These are phyloP conservation scores for rat (Rattus norvegicus) DNA, from an alignment of 2,113 vertebrate species.

Conservation along the genomic window GRCr8 NC_086033.1:36627501-36628000, in stretches of 20 bases:
- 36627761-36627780: no score
- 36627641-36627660: neutral
- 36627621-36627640: neutral
- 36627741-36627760: neutral
- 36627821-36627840: neutral
- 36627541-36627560: neutral
- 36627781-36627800: neutral
- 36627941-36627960: neutral
- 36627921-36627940: neutral
- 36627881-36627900: neutral
- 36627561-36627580: neutral
- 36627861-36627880: neutral
- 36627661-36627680: neutral
- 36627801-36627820: neutral
- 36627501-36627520: neutral
- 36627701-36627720: neutral
- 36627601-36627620: neutral
- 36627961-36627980: accelerated
- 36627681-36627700: neutral
- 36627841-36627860: neutral
- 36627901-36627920: neutral
- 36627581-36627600: neutral
- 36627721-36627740: neutral
- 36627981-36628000: neutral
- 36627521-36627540: neutral